phyloP scores from a whole-genome alignment of 2,113 vertebrate genomes.

The Patagioenas fasciata region DNA sequence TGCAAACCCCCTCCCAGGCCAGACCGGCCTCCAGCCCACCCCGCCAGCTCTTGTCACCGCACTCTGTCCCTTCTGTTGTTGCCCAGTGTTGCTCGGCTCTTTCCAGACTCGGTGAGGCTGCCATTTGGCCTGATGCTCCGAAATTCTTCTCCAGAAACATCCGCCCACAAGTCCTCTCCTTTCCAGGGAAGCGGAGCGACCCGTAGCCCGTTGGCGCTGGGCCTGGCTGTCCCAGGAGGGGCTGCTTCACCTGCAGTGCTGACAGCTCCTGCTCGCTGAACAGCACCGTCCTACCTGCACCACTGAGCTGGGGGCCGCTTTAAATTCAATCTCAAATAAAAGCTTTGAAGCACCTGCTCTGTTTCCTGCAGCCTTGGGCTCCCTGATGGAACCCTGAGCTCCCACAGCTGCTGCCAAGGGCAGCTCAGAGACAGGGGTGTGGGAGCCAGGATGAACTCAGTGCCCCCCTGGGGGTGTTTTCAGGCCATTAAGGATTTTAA shows the following conservation, averaged over 20 bases:
- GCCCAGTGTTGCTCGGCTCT: neutral
- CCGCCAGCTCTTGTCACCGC: too few relatives aligned
- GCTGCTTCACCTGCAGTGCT: neutral
- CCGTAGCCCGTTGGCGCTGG: fast-evolving
- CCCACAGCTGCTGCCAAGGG: neutral
- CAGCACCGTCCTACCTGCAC: neutral
- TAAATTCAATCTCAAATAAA: neutral
- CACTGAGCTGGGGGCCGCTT: fast-evolving
- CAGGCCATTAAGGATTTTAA: neutral
- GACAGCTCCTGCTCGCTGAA: neutral
- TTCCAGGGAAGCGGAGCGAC: neutral
- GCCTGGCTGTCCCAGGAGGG: neutral
- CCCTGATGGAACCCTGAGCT: neutral
- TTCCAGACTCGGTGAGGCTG: neutral
- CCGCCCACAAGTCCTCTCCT: neutral
- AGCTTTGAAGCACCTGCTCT: neutral
- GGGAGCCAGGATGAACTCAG: fast-evolving
- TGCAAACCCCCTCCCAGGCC: too few relatives aligned
- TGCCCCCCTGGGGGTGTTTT: fast-evolving
- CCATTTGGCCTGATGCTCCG: neutral
- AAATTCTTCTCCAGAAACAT: neutral
- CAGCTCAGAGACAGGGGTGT: fast-evolving
- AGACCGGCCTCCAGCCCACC: neutral
- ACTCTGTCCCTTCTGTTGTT: fast-evolving
- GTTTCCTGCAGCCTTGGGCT: neutral